These are phyloP conservation scores for Meta bourneti DNA, from an alignment of 2,888 invertebrate species.

Conservation along the genomic window DNA sequence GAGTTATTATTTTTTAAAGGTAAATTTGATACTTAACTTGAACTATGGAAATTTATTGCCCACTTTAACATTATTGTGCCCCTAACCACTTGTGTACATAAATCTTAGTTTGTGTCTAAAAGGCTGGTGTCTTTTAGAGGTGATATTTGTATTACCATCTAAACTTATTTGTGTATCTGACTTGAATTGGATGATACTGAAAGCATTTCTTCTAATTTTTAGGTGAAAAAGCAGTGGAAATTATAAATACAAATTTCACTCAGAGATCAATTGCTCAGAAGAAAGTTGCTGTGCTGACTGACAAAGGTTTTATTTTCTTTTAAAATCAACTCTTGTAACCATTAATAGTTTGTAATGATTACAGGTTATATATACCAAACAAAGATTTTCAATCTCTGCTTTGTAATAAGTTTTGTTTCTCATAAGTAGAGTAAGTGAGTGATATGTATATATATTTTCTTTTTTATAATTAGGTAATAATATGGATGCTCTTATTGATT, in stretches of 20 bases:
- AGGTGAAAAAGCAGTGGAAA: conserved; percentile 20
- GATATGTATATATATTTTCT: neutral
- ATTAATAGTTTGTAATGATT: neutral
- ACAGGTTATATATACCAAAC: neutral
- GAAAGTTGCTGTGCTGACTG: conserved; percentile 41
- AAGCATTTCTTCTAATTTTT: neutral
- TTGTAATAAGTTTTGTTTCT: neutral
- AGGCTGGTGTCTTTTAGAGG: too few species aligned
- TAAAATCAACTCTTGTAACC: neutral
- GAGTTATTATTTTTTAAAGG: too few species aligned
- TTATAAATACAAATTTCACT: neutral
- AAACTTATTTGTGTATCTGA: too few species aligned
- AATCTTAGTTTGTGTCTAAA: too few species aligned
- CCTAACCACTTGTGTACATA: too few species aligned
- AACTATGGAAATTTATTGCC: too few species aligned
- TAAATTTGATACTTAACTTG: too few species aligned
- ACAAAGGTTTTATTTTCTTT: conserved; percentile 34
- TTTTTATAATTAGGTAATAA: conserved; percentile 82
- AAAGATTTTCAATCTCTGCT: neutral
- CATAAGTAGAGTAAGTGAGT: neutral
- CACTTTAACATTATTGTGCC: too few species aligned
- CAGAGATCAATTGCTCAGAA: neutral
- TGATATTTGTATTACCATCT: too few species aligned
- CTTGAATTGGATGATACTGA: too few species aligned
- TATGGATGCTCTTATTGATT: conserved; percentile 89